Conservation (phyloP, 2,797 vertebrate species). For the Enteromius thamalakanensis region DNA sequence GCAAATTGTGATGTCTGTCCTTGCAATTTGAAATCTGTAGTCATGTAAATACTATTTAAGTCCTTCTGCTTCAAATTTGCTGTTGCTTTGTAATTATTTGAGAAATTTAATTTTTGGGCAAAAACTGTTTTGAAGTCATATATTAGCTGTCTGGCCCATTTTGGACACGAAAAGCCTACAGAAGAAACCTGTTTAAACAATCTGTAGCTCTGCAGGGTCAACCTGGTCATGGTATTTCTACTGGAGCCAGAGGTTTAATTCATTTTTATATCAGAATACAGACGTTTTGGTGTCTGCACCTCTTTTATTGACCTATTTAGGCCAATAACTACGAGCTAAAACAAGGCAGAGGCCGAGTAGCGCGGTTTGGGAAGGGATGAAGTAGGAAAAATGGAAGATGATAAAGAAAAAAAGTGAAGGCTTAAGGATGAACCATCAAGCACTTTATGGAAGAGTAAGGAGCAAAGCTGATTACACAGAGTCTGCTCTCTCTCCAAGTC, state of each 20-base stretch:
- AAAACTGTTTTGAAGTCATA: background rate
- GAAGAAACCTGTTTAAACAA: constrained; percentile 6
- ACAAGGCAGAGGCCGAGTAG: background rate
- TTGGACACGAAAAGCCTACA: background rate
- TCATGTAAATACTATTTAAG: background rate
- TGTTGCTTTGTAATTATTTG: background rate
- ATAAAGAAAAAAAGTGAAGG: constrained; percentile 41
- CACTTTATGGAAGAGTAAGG: constrained; percentile 46
- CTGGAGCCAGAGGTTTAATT: constrained; percentile 15
- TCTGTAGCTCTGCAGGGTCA: background rate
- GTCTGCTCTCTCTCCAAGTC: constrained; percentile 27
- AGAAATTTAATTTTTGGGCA: background rate
- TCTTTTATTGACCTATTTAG: constrained; percentile 42
- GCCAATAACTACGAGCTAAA: constrained; percentile 6
- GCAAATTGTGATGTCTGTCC: background rate
- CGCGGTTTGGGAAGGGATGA: constrained; percentile 41
- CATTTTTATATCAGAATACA: constrained; percentile 14
- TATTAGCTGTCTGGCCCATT: background rate
- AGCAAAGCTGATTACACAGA: constrained; percentile 53
- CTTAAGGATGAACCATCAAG: constrained; percentile 30
- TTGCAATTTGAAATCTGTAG: background rate
- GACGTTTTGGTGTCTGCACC: constrained; percentile 8
- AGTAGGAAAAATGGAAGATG: constrained; percentile 13
- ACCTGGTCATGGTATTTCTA: background rate
- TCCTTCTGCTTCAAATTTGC: background rate